Conservation (phyloP, 2,113 vertebrate genomes). For the Benthochromis sp. region DNA sequence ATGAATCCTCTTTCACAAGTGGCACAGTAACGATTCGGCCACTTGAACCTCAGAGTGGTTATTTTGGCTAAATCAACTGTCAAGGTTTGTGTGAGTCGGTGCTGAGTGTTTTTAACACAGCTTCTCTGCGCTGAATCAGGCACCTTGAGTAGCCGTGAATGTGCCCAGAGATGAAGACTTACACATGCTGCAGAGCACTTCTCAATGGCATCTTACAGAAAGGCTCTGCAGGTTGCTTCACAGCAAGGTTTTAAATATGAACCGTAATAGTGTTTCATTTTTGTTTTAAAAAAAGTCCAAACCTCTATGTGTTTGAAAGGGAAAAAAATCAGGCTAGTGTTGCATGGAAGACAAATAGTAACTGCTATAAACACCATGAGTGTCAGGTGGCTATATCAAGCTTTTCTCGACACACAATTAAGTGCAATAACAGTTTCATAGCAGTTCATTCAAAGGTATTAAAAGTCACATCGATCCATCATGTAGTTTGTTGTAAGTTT, state of each 20-base stretch:
- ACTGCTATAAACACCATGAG: not conserved
- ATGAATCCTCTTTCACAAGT: not conserved
- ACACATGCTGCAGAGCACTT: not conserved
- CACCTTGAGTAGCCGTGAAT: not conserved
- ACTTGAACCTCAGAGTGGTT: not conserved
- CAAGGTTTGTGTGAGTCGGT: not conserved
- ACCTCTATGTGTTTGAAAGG: not conserved
- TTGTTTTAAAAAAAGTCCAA: accelerated
- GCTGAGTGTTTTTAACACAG: not conserved
- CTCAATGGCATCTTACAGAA: not conserved
- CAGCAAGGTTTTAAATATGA: not conserved
- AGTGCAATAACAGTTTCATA: not conserved
- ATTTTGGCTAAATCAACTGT: not conserved
- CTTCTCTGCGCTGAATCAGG: not conserved
- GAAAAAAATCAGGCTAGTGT: not conserved
- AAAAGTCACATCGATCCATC: not conserved
- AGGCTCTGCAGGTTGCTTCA: not conserved
- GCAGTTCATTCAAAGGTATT: not conserved
- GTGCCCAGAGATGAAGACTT: not conserved
- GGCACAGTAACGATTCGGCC: not conserved
- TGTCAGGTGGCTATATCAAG: not conserved
- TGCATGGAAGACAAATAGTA: not conserved
- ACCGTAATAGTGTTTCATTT: not conserved
- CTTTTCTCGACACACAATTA: not conserved
- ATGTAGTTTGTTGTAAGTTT: not conserved